These are phyloP conservation scores for Pleuronectes platessa DNA, from an alignment of 2,113 vertebrate species.

Conservation along the genomic window DNA sequence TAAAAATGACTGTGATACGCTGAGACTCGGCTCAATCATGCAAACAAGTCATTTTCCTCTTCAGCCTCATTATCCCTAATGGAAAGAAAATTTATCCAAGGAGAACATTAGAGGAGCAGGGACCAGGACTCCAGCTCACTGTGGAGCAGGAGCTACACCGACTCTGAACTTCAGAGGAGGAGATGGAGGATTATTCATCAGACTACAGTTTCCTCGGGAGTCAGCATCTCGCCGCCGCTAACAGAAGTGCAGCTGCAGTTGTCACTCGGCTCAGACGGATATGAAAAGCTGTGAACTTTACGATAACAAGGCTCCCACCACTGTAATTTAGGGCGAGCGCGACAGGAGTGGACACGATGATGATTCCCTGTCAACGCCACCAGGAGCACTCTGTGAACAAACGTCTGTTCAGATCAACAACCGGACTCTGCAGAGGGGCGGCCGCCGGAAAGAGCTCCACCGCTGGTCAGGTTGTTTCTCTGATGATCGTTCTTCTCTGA, in stretches of 20 bases:
- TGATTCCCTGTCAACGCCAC: constrained; percentile 40
- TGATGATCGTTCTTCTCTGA: background rate
- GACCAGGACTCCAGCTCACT: background rate
- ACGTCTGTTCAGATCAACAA: background rate
- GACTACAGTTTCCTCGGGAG: constrained; percentile 30
- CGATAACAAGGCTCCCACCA: too few species aligned
- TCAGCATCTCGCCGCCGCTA: constrained; percentile 36
- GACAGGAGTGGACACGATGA: constrained; percentile 28
- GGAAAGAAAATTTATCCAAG: background rate
- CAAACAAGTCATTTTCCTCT: background rate
- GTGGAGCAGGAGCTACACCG: background rate
- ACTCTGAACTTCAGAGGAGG: constrained; percentile 11
- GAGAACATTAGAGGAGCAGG: background rate
- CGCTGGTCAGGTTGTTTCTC: constrained; percentile 1
- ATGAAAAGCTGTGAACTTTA: constrained; percentile 10
- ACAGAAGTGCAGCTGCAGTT: constrained; percentile 26
- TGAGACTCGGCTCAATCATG: too few species aligned
- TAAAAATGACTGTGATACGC: background rate
- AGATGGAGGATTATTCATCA: constrained; percentile 14
- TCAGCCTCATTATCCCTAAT: background rate
- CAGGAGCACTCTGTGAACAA: constrained; percentile 3
- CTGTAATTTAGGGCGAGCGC: constrained; percentile 36
- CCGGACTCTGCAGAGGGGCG: constrained; percentile 13
- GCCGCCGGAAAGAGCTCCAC: background rate
- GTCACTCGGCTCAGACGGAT: constrained; percentile 3